Base-by-base conservation (phyloP, 2,113 vertebrate genomes). In the Procavia capensis region DNA sequence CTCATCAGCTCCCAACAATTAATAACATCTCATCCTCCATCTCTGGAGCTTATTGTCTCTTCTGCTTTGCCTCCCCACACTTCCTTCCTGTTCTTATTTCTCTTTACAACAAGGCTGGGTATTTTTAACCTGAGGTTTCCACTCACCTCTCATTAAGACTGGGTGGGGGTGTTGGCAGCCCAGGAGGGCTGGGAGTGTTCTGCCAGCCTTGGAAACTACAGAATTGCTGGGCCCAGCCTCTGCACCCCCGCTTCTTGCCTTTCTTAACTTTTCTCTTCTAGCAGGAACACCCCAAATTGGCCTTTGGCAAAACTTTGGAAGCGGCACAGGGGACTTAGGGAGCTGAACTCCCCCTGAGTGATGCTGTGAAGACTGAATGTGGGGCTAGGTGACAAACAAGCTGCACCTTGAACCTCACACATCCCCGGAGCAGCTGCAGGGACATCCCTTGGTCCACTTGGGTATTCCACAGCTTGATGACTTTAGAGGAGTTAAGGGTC, bases 41-140 rank as follows among this genome's bases (percentile, higher is more conserved):
- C 76, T 64, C 27, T 25, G 83, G 86, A 86, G 54, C 81, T 87
- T 87, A 89, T 41, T 95, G 81, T 97, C 91, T 90, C 57, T 63
- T 88, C 95, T 90, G 68, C 81, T 64, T 90, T 85, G 80, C 94
- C 96, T 95, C 89, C 94, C 95, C 88, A 43, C 97, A 95, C 92
- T 98, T 98, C 98, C 98, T 98, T 98, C 98, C 98, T 98, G 97
- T 96, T 96, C 93, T 96, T 89, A 91, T 94, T 87, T 97, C 89
- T 98, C 85, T 93, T 91, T 88, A 88, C 75, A 91, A 84, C 74
- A 57, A 85, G 70, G 45, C 70, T 5, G 93, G 45, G 47, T 98
- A 98, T 98, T 98, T 98, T 98, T 98, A 97, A 96, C 93, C 91
- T 82, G 91, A 97, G 93, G 94, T 97, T 95, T 95, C 45, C 80